Evolutionary conservation across 2,888 invertebrate genomes (phyloP), one percentile per base, ranked within the genome.

Genomic region (Axea sp.): DNA sequence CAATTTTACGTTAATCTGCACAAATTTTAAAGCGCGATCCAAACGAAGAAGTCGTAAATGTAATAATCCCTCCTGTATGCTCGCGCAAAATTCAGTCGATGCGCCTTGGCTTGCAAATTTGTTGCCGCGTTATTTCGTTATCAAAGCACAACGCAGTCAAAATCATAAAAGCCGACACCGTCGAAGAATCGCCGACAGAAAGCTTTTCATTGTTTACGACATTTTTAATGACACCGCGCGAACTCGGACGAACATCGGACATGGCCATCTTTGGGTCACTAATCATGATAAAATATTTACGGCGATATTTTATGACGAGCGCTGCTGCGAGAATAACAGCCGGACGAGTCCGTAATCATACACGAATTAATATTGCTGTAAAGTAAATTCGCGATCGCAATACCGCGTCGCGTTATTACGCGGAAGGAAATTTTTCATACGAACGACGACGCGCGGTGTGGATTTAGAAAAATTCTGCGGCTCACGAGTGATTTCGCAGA

Each of bases 241-340:
- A 5, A 14, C 43, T 57, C 35, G 30, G 9, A 17, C 14, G 7
- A 41, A 37, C 28, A 41, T 9, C 26, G 11, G 8, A n/a, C n/a
- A n/a, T n/a, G 37, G 35, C 8, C 33, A 11, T 33, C 41, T 43
- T 57, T 9, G 43, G 43, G 35, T 26, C 59, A 33, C 45, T 45
- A 45, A 59, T 59, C 59, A 59, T 35, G 11, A 45, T 45, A 59
- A 59, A 59, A 59, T 45, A 45, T 59, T 59, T 33, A 59, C 45
- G 43, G 19, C 45, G 7, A 26, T 45, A 31, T 45, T 43, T 59
- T 35, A 59, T 33, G 57, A 41, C 17, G 17, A 33, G n/a, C n/a
- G n/a, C 8, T 17, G 15, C 37, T 0, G 6, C 11, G 14, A 2
- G 14, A 15, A 28, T 39, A 28, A 35, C 6, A 33, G 4, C 26